Base-by-base conservation (phyloP, 2,113 vertebrate genomes). In the Cyrtonyx montezumae region DNA sequence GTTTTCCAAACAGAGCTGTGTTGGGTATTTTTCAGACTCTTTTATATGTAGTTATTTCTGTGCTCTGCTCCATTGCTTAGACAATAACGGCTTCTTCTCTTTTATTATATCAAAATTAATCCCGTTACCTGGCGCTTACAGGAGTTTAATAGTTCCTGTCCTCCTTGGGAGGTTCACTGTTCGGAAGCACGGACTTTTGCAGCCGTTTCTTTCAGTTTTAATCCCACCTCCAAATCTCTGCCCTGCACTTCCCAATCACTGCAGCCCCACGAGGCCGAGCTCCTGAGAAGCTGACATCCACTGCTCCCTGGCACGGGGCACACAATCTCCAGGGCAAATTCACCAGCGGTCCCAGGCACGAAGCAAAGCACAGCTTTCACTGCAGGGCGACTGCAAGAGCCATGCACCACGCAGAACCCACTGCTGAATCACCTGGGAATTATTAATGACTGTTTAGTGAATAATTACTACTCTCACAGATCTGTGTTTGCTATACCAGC, bases 191-290 rank as follows among this genome's bases (percentile, higher is more conserved):
- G 84, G 76, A 87, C 78, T 76, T 90, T 1, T 53, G 69, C 63
- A 91, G 93, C 34, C 58, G 58, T 76, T 95, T 92, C 91, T 93
- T 70, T 83, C 73, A n/a, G 66, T 73, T 94, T 97, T 92, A 95
- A 96, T 79, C 79, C 79, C 17, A 9, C 79, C 45, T 65, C 62
- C 37, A 94, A 96, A 95, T 78, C 20, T 48, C 79, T 2, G 3
- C 26, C 28, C 49, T n/a, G 53, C 12, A 6, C 26, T 86, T 53
- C 75, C 37, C 37, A 42, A 70, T 30, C 26, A 28, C 51, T 30
- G 51, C 51, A 53, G 51, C 51, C 16, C 51, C 51, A 53, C 5
- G 15, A 53, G 15, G 51, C 51, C 1, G 26, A 53, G 51, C 51
- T 28, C 25, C 51, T 28, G 14, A 53, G 26, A 5, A 30, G 26